Percentiles rank a stretch among this genome's conserved stretches.
Conservation (phyloP, 2,888 invertebrate genomes). For the Trisateles emortualis region DNA sequence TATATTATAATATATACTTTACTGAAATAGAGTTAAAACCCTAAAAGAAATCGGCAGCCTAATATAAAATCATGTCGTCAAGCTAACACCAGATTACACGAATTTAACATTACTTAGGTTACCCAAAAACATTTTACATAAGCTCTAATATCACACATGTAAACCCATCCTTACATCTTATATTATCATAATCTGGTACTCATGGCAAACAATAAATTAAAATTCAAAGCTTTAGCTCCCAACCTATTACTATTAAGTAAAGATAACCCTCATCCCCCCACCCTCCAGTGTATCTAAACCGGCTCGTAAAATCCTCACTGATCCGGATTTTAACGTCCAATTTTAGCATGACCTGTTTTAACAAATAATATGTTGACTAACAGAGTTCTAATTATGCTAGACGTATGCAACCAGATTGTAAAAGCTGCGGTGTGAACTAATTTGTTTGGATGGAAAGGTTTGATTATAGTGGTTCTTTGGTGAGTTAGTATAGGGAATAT, state of each 20-base stretch:
- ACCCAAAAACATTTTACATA: background rate
- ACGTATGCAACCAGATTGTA: background rate
- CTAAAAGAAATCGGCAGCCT: too few species aligned
- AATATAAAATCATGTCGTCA: too few species aligned
- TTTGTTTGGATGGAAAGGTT: background rate
- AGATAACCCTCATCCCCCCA: too few species aligned
- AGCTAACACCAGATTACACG: too few species aligned
- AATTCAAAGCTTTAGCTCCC: conserved; percentile 38
- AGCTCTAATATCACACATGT: conserved; percentile 4
- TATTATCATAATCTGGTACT: conserved; percentile 15
- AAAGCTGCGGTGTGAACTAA: background rate
- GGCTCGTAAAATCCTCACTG: conserved; percentile 38
- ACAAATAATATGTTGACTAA: background rate
- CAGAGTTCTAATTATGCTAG: conserved; percentile 3
- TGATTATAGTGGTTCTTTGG: conserved; percentile 5
- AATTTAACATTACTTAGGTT: background rate
- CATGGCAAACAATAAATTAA: conserved; percentile 40
- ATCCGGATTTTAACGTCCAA: conserved; percentile 23
- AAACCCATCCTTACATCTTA: background rate
- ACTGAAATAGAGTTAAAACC: too few species aligned
- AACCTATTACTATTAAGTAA: conserved; percentile 49
- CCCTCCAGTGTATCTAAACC: conserved; percentile 44
- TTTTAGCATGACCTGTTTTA: background rate
- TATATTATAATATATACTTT: too few species aligned
- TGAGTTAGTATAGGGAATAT: conserved; percentile 19